A percentile compares a stretch with the other conserved stretches of the same genome.
phyloP scores from a whole-genome alignment of 2,113 vertebrate genomes.

The Engystomops pustulosus region DNA sequence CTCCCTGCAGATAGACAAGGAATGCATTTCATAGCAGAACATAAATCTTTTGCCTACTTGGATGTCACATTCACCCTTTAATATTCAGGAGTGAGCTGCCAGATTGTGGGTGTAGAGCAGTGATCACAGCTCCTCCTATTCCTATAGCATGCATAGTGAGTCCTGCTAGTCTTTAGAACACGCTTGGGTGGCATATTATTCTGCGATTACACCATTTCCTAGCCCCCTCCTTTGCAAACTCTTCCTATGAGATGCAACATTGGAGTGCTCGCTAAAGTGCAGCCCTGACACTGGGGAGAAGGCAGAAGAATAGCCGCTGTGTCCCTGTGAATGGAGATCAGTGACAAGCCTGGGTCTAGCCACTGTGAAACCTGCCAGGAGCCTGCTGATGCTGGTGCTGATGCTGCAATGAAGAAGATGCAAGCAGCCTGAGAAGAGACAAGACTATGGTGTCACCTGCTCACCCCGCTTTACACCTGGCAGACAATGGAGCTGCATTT shows the following conservation, averaged over 20 bases:
- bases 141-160: constrained; percentile 41
- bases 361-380: constrained; percentile 35
- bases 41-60: constrained; percentile 5
- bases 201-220: constrained; percentile 46
- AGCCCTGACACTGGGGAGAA: constrained; percentile 37
- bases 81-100: background rate
- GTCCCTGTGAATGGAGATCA: constrained; percentile 34
- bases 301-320: constrained; percentile 48
- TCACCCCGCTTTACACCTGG: constrained; percentile 30
- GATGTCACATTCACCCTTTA: constrained; percentile 45
- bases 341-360: constrained; percentile 38
- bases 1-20: background rate
- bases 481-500: constrained; percentile 21
- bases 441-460: constrained; percentile 50
- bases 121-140: constrained; percentile 51
- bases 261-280: constrained; percentile 48
- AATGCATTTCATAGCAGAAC: background rate
- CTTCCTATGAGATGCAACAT: constrained; percentile 45
- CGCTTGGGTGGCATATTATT: constrained; percentile 50
- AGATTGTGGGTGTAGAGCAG: constrained; percentile 46
- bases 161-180: constrained; percentile 48
- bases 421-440: background rate
- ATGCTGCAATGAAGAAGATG: constrained; percentile 22
- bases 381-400: background rate
- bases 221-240: constrained; percentile 48